phyloP scores from a whole-genome alignment of 2,888 invertebrate genomes.

The Lepidocyrtinus sp. region DNA sequence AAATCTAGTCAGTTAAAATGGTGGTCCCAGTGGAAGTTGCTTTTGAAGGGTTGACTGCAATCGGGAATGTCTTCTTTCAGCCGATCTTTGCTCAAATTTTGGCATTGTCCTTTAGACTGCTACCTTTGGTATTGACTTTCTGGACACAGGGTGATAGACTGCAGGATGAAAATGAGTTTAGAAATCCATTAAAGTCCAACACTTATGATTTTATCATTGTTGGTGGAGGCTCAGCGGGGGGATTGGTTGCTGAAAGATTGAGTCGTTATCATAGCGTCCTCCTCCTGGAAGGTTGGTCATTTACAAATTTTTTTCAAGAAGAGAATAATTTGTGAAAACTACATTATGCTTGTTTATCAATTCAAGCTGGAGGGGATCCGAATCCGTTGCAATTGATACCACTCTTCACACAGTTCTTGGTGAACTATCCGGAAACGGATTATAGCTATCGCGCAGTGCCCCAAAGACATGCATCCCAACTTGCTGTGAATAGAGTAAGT shows the following conservation, averaged over 20 bases:
- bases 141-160: conserved; percentile 45
- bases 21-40: too few relatives aligned
- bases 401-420: conserved; percentile 49
- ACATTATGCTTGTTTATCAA: too few relatives aligned
- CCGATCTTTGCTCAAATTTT: conserved; percentile 39
- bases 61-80: too few relatives aligned
- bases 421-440: conserved; percentile 60
- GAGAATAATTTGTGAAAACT: too few relatives aligned
- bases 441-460: conserved; percentile 44
- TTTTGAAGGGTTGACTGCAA: too few relatives aligned
- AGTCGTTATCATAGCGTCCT: too few relatives aligned
- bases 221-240: too few relatives aligned
- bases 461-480: conserved; percentile 42
- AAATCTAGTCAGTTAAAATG: too few relatives aligned
- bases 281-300: too few relatives aligned
- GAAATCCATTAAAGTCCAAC: neutral
- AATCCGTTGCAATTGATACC: conserved; percentile 57
- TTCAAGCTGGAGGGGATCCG: conserved; percentile 51
- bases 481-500: conserved; percentile 43
- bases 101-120: conserved; percentile 12
- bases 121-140: conserved; percentile 23
- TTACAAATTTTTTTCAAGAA: too few relatives aligned
- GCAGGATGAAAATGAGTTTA: conserved; percentile 25
- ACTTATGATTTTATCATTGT: conserved; percentile 53
- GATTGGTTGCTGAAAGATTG: too few relatives aligned